phyloP scores from a whole-genome alignment of 2,113 vertebrate species.

The Phaethornis superciliosus region DNA sequence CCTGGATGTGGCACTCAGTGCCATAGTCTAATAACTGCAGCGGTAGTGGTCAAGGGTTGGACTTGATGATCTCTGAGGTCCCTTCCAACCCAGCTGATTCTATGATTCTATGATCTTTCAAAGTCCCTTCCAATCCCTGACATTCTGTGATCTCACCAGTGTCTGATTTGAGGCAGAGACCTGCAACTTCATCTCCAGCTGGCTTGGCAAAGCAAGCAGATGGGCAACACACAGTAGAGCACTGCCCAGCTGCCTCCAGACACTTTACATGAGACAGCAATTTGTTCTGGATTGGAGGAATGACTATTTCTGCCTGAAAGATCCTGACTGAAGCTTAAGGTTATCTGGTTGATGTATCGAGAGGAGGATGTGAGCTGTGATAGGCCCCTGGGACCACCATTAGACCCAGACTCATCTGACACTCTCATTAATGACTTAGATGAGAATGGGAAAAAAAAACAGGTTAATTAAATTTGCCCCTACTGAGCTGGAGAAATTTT shows the following conservation, averaged over 20 bases:
- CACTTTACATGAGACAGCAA: not conserved
- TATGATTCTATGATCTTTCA: no score
- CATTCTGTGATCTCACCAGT: no score
- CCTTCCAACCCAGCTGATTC: no score
- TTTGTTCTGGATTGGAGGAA: not conserved
- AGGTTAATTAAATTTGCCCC: constrained; percentile 45
- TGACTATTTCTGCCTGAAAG: not conserved
- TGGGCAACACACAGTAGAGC: not conserved
- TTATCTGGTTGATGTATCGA: not conserved
- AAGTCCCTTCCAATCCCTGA: no score
- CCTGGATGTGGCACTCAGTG: no score
- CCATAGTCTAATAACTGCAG: no score
- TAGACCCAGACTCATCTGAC: not conserved
- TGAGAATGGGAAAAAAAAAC: not conserved
- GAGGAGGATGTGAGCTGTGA: not conserved
- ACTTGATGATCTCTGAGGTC: no score
- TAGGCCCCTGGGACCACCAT: not conserved
- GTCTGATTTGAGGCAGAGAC: not conserved
- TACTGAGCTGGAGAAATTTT: not conserved
- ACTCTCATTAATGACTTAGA: not conserved
- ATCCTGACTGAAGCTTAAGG: not conserved
- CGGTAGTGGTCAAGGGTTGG: no score
- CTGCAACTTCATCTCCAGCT: not conserved
- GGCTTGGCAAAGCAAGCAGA: not conserved
- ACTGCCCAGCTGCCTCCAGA: not conserved